Conservation (phyloP, 2,888 invertebrate species). For the Nesidiocoris tenuis region DNA sequence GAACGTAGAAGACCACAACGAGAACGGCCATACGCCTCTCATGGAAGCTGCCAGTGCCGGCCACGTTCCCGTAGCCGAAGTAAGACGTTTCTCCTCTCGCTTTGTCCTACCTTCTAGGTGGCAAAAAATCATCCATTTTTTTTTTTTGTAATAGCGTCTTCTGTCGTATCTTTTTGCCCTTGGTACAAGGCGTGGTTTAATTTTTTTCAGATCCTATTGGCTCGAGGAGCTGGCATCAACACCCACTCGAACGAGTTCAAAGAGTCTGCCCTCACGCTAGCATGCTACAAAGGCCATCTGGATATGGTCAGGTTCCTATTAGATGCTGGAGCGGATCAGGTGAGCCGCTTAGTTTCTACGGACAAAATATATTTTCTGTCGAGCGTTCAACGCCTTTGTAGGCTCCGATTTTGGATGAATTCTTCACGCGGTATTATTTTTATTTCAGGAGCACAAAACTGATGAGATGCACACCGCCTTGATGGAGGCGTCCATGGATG, state of each 20-base stretch:
- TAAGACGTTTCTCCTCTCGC: no score
- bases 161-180: no score
- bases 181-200: no score
- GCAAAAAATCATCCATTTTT: no score
- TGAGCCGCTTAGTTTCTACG: conserved; percentile 49
- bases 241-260: conserved; percentile 99
- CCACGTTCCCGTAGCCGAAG: conserved; percentile 87
- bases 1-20: conserved; percentile 97
- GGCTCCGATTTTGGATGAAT: no score
- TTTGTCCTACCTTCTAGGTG: no score
- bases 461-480: conserved; percentile 99
- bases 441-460: conserved; percentile 87
- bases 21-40: conserved; percentile 97
- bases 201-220: conserved; percentile 76
- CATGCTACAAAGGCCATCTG: conserved; percentile 94
- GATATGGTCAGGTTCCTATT: conserved; percentile 96
- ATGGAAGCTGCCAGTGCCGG: conserved; percentile 99
- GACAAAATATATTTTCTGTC: background rate
- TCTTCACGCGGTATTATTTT: no score
- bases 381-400: no score
- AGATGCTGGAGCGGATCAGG: conserved; percentile 88
- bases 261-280: conserved; percentile 93
- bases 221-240: conserved; percentile 95
- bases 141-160: no score
- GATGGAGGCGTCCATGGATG: conserved; percentile 99